Evolutionary conservation across 2,113 vertebrate species (phyloP).

Genomic region (Leuciscus idus): DNA sequence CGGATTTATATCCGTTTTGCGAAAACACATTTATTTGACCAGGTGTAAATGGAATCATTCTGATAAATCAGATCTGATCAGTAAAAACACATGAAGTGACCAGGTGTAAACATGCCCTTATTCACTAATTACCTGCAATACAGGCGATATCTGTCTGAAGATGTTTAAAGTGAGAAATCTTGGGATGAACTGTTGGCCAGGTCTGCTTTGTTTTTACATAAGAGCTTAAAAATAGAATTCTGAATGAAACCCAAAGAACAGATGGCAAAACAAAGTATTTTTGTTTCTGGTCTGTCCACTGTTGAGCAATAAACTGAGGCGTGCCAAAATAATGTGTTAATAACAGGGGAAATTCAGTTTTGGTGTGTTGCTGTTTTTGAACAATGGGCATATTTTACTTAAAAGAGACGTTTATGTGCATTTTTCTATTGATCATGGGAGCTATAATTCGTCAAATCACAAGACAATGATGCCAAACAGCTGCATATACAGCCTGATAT

Average conservation of each 20-base stretch:
- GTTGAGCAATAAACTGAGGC: not conserved
- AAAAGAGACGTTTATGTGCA: not conserved
- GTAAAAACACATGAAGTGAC: too few relatives aligned
- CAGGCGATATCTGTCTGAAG: not conserved
- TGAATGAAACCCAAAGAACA: constrained; percentile 3
- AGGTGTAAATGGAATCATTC: too few relatives aligned
- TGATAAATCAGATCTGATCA: too few relatives aligned
- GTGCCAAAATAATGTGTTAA: not conserved
- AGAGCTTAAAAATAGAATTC: constrained; percentile 4
- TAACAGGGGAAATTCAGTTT: not conserved
- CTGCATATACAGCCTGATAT: not conserved
- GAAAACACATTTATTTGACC: too few relatives aligned
- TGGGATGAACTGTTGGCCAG: not conserved
- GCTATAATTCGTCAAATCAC: not conserved
- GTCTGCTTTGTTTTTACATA: constrained; percentile 7
- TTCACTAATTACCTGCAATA: not conserved
- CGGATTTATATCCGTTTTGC: too few relatives aligned
- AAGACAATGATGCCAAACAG: not conserved
- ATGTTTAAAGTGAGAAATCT: not conserved
- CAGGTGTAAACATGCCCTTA: not conserved
- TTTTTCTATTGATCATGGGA: not conserved
- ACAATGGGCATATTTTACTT: not conserved
- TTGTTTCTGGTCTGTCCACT: not conserved
- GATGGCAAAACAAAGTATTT: constrained; percentile 7
- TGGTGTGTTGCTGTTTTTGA: not conserved